Evolutionary conservation across 35 echinoderm and acorn worm genomes (phyloP), one percentile per base, ranked within the genome.

Genomic region (Antedon bifida): DNA sequence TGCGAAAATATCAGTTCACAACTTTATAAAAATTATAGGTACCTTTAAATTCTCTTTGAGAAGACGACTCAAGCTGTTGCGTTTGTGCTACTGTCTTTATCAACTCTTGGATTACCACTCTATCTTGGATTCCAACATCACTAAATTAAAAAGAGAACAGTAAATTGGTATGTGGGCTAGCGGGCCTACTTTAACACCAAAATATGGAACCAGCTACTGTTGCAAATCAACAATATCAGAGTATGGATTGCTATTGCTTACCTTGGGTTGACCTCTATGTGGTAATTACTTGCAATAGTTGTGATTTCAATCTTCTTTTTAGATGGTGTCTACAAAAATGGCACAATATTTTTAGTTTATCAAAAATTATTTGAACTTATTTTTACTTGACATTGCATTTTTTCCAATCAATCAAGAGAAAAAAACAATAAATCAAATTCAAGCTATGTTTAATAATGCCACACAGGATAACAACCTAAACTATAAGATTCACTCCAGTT

Each of bases 211-310:
- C n/a, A n/a, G n/a, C n/a, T n/a, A n/a, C n/a, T n/a, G n/a, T n/a
- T n/a, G n/a, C n/a, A n/a, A n/a, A n/a, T n/a, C n/a, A n/a, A n/a
- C n/a, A n/a, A n/a, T n/a, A n/a, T n/a, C n/a, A n/a, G n/a, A n/a
- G n/a, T n/a, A n/a, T n/a, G n/a, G n/a, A n/a, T n/a, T n/a, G n/a
- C n/a, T n/a, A n/a, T n/a, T n/a, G n/a, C n/a, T 79, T 86, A 99
- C 95, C 95, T 99, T 82, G 95, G 90, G 39, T 99, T 99, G 13
- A 99, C 95, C 78, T 99, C 95, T 76, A 99, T 99, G 44, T 99
- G 95, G 36, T 90, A 99, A 74, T 99, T 99, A 74, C 95, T 99
- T 0, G 90, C 90, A 32, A 99, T 91, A 3, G 88, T 92, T 74
- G 95, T 89, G 34, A 99, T 81, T 45, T 99, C 95, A 75, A 99